Evolutionary conservation across 2,113 vertebrate genomes (phyloP), one percentile per base, ranked within the genome.

Genomic region (Austrofundulus limnaeus): DNA sequence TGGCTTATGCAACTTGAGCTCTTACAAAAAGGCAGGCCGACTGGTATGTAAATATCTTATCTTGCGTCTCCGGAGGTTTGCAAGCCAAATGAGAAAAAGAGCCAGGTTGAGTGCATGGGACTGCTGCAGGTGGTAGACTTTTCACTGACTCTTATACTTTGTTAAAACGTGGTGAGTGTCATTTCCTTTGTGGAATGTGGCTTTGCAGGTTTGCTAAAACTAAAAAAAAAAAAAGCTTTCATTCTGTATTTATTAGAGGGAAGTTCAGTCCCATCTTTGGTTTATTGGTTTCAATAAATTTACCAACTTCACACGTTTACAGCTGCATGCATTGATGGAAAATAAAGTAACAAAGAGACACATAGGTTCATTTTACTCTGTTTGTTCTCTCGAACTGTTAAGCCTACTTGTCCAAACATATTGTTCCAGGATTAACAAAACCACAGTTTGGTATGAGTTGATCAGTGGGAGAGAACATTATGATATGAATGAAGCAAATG

Each of bases 41-140:
- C 72, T 64, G 61, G 53, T 84, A 85, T 87, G 84, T 77, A 88
- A 88, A 85, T 84, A 65, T 72, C 75, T 84, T 81, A 82, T 87
- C 79, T 81, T 45, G 25, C 74, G 54, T 72, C 47, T 67, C 55
- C 8, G 25, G 65, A 75, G 53, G 78, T 88, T 90, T 91, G 85
- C 81, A 81, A 85, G 69, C 70, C 85, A 89, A 90, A 87, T 89
- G 72, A 78, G 83, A 69, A 68, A 72, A 41, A 34, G 19, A 6
- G 41, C 19, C 55, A 50, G 11, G 59, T 61, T 60, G 28, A 11
- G 10, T 53, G 5, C 28, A 16, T 67, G 60, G 65, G 46, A 64
- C 24, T 31, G 34, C 59, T 59, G 17, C 76, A 85, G 75, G 71
- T 83, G 67, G 57, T 46, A 51, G 19, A 24, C 16, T 49, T 66